Evolutionary conservation across 2,113 vertebrate genomes (phyloP), one percentile per base, ranked within the genome.

Genomic region (Erpornis zantholeuca): DNA sequence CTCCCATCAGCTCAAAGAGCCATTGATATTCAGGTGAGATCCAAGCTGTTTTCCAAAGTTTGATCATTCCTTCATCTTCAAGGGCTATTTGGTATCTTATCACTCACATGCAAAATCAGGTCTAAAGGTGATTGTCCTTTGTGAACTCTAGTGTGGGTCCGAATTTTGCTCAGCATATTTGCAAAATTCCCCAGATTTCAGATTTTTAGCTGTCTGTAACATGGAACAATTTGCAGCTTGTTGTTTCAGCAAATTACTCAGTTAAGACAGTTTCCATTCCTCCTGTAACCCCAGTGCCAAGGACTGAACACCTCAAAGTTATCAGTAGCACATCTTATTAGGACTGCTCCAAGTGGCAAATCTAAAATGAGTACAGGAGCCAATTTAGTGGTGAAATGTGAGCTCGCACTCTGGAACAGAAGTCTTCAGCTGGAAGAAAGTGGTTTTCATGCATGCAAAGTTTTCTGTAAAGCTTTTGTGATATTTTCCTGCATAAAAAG

Each of bases 1-100:
- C 65, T 93, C 86, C 94, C 86, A 94, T 96, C 94, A 94, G 88
- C 96, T 88, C 79, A 86, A 93, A 88, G 68, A 91, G 31, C 88
- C 92, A 81, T 96, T 93, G 94, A 94, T 95, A 95, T 94, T 94
- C 94, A 91, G 92, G 94, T 88, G 82, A 90, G 76, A 95, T 80
- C 88, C 90, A 86, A 90, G 80, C 86, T 81, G 56, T 76, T 93
- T 93, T 83, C 92, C 94, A 84, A 96, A 96, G 65, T 95, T 90
- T 97, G 90, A 90, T 82, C 75, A 49, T 92, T 78, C 38, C 60
- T 94, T 90, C 90, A n/a, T 83, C 72, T 88, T 84, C 72, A 63
- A 59, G 75, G 28, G 49, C 24, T 90, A 68, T 81, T 95, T 82
- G 82, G 45, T 56, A 71, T 63, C 79, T 88, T 92, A 94, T 36